These are phyloP conservation scores for Drosophila quinaria DNA, from an alignment of 2,888 invertebrate genomes.

Conservation along the genomic window DNA sequence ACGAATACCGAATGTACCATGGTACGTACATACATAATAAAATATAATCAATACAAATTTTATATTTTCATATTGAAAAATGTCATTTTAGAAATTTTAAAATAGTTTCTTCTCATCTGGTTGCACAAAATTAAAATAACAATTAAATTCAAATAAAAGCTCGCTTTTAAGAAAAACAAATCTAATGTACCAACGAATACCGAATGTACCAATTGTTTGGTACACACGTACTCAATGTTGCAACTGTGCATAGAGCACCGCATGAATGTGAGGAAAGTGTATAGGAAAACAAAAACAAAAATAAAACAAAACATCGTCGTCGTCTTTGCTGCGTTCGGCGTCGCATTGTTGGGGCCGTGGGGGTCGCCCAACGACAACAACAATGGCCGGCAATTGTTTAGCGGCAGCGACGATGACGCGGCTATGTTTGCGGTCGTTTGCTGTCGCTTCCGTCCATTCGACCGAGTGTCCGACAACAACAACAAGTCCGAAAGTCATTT, in stretches of 20 bases:
- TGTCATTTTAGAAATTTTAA: too few relatives aligned
- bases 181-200: neutral
- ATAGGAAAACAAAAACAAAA: slow-evolving; percentile 20
- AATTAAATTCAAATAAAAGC: too few relatives aligned
- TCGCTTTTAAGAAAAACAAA: neutral
- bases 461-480: slow-evolving; percentile 8
- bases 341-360: slow-evolving; percentile 35
- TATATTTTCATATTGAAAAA: too few relatives aligned
- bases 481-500: slow-evolving; percentile 9
- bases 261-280: slow-evolving; percentile 23
- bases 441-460: slow-evolving; percentile 40
- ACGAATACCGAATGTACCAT: too few relatives aligned
- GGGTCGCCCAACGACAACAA: slow-evolving; percentile 67
- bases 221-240: neutral
- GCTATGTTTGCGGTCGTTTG: slow-evolving; percentile 59
- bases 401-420: slow-evolving; percentile 61
- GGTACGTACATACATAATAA: too few relatives aligned
- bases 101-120: too few relatives aligned
- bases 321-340: slow-evolving; percentile 14
- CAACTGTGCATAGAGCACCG: slow-evolving; percentile 8
- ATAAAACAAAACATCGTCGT: slow-evolving; percentile 1
- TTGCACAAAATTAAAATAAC: too few relatives aligned
- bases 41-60: too few relatives aligned
- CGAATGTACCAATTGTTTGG: neutral
- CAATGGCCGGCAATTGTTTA: slow-evolving; percentile 75